These are phyloP conservation scores for Troilus luridus DNA, from an alignment of 2,888 invertebrate genomes.

Conservation along the genomic window DNA sequence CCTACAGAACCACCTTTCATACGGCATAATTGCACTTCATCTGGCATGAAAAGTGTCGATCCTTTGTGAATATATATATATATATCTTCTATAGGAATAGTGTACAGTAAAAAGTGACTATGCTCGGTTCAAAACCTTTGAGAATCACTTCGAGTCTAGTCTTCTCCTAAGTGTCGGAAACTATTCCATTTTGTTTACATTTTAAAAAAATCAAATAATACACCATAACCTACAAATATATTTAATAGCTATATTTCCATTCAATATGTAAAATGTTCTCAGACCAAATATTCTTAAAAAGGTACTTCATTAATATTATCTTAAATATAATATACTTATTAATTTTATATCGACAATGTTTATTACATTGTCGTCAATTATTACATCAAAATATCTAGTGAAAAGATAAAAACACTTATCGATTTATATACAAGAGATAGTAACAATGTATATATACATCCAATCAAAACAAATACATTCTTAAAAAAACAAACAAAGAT, in stretches of 20 bases:
- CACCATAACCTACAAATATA: slow-evolving; percentile 57
- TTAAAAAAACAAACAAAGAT: slow-evolving; percentile 48
- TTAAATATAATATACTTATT: slow-evolving; percentile 12
- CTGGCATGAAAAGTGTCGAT: slow-evolving; percentile 39
- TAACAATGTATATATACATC: slow-evolving; percentile 51
- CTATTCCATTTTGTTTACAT: slow-evolving; percentile 59
- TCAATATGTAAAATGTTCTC: slow-evolving; percentile 51
- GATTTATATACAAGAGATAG: slow-evolving; percentile 52
- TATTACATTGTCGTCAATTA: slow-evolving; percentile 10
- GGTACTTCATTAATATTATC: slow-evolving; percentile 53
- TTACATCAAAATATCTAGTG: slow-evolving; percentile 49
- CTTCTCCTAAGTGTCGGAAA: slow-evolving; percentile 63
- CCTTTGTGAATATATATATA: slow-evolving; percentile 28
- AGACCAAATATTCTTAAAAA: slow-evolving; percentile 53
- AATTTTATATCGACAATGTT: slow-evolving; percentile 35
- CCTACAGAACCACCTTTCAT: slow-evolving; percentile 6
- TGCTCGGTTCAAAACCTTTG: slow-evolving; percentile 31
- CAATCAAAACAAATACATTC: slow-evolving; percentile 53
- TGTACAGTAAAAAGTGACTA: slow-evolving; percentile 54
- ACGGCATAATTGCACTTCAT: slow-evolving; percentile 53
- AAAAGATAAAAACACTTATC: slow-evolving; percentile 54
- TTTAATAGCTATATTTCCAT: slow-evolving; percentile 48
- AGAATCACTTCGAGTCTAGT: slow-evolving; percentile 63
- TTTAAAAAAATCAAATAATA: slow-evolving; percentile 55
- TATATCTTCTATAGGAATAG: slow-evolving; percentile 44